Evolutionary conservation across 2,113 vertebrate genomes (phyloP).

Genomic region (Ciconia maguari): DNA sequence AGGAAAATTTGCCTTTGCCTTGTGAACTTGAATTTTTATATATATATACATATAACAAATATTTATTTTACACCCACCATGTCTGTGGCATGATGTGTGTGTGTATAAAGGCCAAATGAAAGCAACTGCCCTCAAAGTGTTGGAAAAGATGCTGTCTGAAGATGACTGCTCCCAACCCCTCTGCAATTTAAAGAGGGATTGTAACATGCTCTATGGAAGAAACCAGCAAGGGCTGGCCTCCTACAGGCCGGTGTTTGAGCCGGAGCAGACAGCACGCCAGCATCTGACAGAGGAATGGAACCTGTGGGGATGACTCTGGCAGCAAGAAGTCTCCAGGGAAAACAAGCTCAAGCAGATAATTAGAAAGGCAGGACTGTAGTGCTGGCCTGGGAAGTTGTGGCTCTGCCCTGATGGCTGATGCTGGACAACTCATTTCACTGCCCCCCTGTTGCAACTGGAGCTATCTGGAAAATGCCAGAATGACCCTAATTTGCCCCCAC

Average conservation of each 20-base stretch:
- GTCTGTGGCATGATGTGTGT: background rate
- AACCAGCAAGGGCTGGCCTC: background rate
- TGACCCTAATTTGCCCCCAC: background rate
- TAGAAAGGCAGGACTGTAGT: background rate
- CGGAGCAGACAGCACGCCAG: background rate
- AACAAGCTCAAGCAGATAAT: background rate
- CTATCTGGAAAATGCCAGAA: background rate
- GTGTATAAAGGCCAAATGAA: background rate
- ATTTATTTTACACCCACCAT: background rate
- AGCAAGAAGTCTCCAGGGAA: background rate
- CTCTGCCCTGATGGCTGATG: background rate
- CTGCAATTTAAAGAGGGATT: background rate
- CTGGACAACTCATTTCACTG: background rate
- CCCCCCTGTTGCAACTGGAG: background rate
- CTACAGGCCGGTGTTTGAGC: background rate
- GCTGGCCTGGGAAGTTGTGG: background rate
- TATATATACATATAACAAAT: background rate
- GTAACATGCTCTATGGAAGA: background rate
- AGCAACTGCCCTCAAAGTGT: background rate
- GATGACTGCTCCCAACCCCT: background rate
- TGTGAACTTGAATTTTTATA: background rate
- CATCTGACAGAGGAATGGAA: background rate
- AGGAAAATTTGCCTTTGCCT: background rate
- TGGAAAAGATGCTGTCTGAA: background rate
- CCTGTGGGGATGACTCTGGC: background rate